These are phyloP conservation scores for Sebastes kiyomatsui DNA, from an alignment of 2,797 vertebrate species.

Conservation along the genomic window DNA sequence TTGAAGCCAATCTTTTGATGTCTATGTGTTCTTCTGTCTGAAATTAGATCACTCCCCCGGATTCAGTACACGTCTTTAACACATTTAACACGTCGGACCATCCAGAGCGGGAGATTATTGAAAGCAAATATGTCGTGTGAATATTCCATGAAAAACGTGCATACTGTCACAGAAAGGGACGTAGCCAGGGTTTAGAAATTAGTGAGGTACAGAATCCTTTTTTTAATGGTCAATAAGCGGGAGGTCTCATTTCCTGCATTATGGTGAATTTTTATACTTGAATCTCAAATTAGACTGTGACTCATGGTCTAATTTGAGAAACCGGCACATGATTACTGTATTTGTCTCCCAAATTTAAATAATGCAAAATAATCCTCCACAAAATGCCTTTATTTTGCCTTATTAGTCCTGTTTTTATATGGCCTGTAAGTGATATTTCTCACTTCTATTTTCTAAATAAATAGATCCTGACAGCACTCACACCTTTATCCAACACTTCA, in stretches of 20 bases:
- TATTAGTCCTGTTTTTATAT: conserved; percentile 5
- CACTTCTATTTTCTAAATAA: conserved; percentile 60
- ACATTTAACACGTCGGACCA: background rate
- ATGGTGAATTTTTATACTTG: no score
- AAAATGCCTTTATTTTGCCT: background rate
- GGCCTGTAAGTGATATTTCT: conserved; percentile 46
- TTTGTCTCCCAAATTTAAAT: background rate
- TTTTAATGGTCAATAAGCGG: no score
- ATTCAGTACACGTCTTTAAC: conserved; percentile 16
- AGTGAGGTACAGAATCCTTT: no score
- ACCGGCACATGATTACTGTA: background rate
- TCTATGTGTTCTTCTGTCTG: conserved; percentile 63
- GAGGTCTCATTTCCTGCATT: no score
- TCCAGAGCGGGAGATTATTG: background rate
- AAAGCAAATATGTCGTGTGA: background rate
- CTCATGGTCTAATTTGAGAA: background rate
- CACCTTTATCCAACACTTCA: conserved; percentile 58
- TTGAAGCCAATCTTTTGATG: conserved; percentile 79
- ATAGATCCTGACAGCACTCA: conserved; percentile 48
- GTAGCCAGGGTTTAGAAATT: no score
- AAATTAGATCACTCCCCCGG: conserved; percentile 46
- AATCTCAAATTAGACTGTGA: no score
- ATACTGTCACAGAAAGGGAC: background rate
- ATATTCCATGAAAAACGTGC: background rate
- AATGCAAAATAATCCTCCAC: background rate